These are phyloP conservation scores for Escarpia spicata DNA, from an alignment of 2,888 invertebrate genomes.

Conservation along the genomic window DNA sequence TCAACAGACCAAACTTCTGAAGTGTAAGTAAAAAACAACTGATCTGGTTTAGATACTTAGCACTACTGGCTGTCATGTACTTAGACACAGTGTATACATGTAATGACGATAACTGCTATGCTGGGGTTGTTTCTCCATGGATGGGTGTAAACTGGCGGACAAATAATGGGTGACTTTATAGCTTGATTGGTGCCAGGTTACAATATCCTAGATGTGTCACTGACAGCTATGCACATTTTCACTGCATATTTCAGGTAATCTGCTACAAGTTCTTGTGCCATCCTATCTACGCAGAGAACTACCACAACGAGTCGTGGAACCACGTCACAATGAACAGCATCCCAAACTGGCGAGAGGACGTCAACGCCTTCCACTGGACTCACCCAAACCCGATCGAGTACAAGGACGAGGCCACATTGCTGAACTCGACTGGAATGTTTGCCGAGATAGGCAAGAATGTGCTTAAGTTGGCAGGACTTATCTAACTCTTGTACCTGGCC, in stretches of 20 bases:
- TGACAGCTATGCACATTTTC: too few species aligned
- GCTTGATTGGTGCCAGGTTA: too few species aligned
- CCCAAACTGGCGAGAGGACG: conserved; percentile 39
- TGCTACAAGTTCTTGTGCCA: conserved; percentile 58
- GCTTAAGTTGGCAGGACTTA: conserved; percentile 44
- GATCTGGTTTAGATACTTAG: too few species aligned
- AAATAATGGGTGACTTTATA: too few species aligned
- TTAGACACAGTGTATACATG: too few species aligned
- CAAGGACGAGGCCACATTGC: conserved; percentile 43
- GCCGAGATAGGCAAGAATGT: conserved; percentile 57
- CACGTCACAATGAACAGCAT: conserved; percentile 51
- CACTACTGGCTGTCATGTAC: too few species aligned
- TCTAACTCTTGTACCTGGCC: conserved; percentile 27
- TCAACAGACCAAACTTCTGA: too few species aligned
- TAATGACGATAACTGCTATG: too few species aligned
- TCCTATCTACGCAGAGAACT: conserved; percentile 53
- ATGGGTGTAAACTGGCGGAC: too few species aligned
- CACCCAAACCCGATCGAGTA: conserved; percentile 57
- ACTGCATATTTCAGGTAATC: conserved; percentile 52
- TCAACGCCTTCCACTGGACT: conserved; percentile 50
- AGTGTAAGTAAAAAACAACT: too few species aligned
- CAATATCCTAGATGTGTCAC: too few species aligned
- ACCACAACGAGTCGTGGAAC: conserved; percentile 47
- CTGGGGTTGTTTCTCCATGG: too few species aligned
- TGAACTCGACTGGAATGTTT: conserved; percentile 47